These are phyloP conservation scores for Crocidura indochinensis DNA, from an alignment of 2,797 vertebrate species.

Conservation along the genomic window DNA sequence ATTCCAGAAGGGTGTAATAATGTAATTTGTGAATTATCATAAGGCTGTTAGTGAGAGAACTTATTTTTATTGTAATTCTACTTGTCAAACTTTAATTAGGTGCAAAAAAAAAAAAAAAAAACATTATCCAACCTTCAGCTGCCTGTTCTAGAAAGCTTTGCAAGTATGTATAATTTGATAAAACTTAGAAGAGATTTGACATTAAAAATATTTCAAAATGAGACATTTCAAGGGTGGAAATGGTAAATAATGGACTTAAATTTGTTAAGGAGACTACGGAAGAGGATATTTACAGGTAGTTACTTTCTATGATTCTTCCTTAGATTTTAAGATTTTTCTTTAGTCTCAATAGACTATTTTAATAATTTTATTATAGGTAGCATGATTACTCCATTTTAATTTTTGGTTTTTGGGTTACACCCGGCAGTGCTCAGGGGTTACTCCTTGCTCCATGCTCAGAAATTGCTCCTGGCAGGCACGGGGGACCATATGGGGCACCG, in stretches of 20 bases:
- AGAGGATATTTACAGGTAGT: not conserved
- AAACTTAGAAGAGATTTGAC: conserved; percentile 17
- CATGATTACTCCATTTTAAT: too few species aligned
- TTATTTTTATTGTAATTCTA: conserved; percentile 50
- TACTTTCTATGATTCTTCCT: not conserved
- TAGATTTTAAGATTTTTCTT: conserved; percentile 20
- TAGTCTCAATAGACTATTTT: too few species aligned
- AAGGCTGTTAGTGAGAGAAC: not conserved
- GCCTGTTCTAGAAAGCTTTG: not conserved
- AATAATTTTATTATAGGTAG: too few species aligned
- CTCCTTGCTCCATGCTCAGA: too few species aligned
- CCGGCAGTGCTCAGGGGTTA: too few species aligned
- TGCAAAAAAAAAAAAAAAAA: too few species aligned
- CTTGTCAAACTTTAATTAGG: conserved; percentile 27
- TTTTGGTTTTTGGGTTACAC: too few species aligned
- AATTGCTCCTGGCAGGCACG: too few species aligned
- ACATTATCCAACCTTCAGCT: not conserved
- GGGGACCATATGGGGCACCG: too few species aligned
- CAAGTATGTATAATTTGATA: not conserved
- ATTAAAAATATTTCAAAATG: conserved; percentile 13
- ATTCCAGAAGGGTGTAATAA: conserved; percentile 46
- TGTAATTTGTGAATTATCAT: not conserved
- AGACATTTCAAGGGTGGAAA: conserved; percentile 21
- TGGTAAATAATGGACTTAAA: conserved; percentile 29
- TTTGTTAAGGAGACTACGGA: not conserved